Percentiles rank a stretch among this genome's conserved stretches.
phyloP scores from a whole-genome alignment of 1,140 invertebrate genomes.

The Hycleus phaleratus region DNA sequence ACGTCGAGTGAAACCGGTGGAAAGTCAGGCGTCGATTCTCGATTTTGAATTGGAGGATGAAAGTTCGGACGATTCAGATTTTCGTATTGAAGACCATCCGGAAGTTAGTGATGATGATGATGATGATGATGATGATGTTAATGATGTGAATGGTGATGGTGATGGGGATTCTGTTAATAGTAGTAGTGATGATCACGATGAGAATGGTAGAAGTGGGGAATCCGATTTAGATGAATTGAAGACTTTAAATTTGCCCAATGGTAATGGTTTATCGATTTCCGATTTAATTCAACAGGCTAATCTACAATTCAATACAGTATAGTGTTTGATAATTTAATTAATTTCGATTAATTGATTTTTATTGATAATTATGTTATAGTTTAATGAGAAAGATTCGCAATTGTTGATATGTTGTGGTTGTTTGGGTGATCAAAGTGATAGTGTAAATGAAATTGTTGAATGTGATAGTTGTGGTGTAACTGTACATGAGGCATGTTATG shows the following conservation, averaged over 20 bases:
- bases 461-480: constrained; percentile 94
- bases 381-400: constrained; percentile 38
- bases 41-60: constrained; percentile 86
- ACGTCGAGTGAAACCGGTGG: constrained; percentile 76
- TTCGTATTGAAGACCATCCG: constrained; percentile 81
- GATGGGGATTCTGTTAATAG: constrained; percentile 40
- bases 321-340: not conserved
- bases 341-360: too few relatives aligned
- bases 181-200: constrained; percentile 37
- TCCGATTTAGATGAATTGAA: constrained; percentile 39
- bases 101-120: constrained; percentile 64
- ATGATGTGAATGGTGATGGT: constrained; percentile 47
- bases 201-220: constrained; percentile 27
- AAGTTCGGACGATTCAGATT: constrained; percentile 93
- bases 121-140: constrained; percentile 28
- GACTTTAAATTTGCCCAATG: constrained; percentile 28
- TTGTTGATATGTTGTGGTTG: constrained; percentile 86
- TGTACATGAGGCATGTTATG: constrained; percentile 95
- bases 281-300: constrained; percentile 49
- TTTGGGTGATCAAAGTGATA: constrained; percentile 84
- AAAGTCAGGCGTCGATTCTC: constrained; percentile 61
- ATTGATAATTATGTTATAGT: constrained; percentile 18
- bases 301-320: constrained; percentile 12
- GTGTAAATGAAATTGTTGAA: constrained; percentile 92
- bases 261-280: constrained; percentile 33